Evolutionary conservation across 2,113 vertebrate genomes (phyloP).

Genomic region (Petroica traversi): DNA sequence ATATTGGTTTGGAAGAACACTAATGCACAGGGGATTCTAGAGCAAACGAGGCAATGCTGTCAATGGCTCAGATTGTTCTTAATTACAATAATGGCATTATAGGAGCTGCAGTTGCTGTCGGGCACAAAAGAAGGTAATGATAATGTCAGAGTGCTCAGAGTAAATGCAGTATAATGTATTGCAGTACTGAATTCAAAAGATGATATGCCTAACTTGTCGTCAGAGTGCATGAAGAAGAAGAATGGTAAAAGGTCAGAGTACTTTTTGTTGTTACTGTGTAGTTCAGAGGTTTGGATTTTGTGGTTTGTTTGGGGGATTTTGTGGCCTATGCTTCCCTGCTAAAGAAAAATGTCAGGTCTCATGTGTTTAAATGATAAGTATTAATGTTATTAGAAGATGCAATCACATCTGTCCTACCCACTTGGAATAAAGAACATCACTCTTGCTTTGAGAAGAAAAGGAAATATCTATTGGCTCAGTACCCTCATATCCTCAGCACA

Average conservation of each 20-base stretch:
- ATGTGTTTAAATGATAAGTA: neutral
- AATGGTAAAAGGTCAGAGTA: neutral
- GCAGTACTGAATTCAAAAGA: slow-evolving; percentile 42
- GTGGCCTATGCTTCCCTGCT: neutral
- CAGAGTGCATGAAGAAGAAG: slow-evolving; percentile 27
- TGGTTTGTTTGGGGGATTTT: neutral
- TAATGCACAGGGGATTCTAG: slow-evolving; percentile 42
- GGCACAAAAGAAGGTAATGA: slow-evolving; percentile 52
- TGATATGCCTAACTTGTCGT: slow-evolving; percentile 46
- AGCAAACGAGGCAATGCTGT: slow-evolving; percentile 35
- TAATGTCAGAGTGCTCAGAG: slow-evolving; percentile 34
- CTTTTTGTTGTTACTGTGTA: neutral
- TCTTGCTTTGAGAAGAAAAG: neutral
- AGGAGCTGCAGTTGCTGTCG: slow-evolving; percentile 40
- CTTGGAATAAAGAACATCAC: neutral
- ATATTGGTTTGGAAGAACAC: slow-evolving; percentile 50
- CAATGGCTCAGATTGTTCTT: slow-evolving; percentile 65
- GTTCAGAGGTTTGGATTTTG: neutral
- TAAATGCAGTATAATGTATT: slow-evolving; percentile 52
- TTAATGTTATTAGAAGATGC: neutral
- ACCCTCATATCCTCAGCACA: neutral
- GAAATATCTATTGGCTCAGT: neutral
- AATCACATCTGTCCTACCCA: neutral
- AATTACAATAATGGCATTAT: slow-evolving; percentile 55
- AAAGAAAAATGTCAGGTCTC: neutral